Conservation (phyloP, 2,797 vertebrate genomes). For the Sebastes vulpes region DNA sequence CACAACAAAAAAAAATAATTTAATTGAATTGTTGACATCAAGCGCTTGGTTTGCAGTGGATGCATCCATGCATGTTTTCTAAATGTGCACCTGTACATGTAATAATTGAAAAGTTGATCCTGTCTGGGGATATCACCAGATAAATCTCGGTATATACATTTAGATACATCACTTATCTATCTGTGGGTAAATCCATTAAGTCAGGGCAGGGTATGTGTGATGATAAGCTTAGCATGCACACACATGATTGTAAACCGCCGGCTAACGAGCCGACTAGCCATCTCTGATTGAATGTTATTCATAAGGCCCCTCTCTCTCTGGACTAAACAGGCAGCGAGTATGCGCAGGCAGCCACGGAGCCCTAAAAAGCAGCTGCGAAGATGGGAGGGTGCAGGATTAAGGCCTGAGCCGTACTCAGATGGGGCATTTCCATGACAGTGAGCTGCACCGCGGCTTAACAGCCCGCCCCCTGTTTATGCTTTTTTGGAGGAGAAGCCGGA, state of each 20-base stretch:
- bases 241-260: conserved; percentile 54
- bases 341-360: conserved; percentile 63
- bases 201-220: conserved; percentile 35
- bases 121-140: conserved; percentile 2
- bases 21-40: not conserved
- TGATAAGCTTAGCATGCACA: conserved; percentile 49
- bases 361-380: conserved; percentile 83
- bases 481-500: conserved; percentile 83
- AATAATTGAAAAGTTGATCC: conserved; percentile 20
- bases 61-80: not conserved
- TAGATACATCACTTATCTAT: conserved; percentile 47
- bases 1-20: not conserved
- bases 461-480: conserved; percentile 86
- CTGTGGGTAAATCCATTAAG: conserved; percentile 43
- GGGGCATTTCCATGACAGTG: conserved; percentile 88
- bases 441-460: conserved; percentile 80
- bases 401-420: conserved; percentile 81
- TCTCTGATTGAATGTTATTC: conserved; percentile 75
- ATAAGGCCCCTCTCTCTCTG: conserved; percentile 53
- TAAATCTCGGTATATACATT: conserved; percentile 41
- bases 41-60: not conserved
- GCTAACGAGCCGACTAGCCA: conserved; percentile 54
- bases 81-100: not conserved
- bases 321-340: conserved; percentile 62
- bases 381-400: conserved; percentile 84